Evolutionary conservation across 1,140 invertebrate species (phyloP).

Genomic region (Drosophila littoralis): DNA sequence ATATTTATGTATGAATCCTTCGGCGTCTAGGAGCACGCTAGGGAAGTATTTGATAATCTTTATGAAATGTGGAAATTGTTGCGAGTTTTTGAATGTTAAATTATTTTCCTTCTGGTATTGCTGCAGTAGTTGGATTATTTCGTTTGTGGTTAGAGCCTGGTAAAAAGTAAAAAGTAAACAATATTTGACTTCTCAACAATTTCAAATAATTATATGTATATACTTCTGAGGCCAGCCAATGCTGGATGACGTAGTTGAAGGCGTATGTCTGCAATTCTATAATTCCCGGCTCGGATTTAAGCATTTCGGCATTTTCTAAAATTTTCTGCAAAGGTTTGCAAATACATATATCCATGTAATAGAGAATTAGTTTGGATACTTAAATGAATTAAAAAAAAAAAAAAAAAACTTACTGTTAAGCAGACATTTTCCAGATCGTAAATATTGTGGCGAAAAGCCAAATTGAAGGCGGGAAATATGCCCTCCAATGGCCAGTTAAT

Average conservation of each 20-base stretch:
- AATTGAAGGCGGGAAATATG: slow-evolving; percentile 54
- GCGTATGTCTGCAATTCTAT: slow-evolving; percentile 52
- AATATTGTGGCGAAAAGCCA: slow-evolving; percentile 59
- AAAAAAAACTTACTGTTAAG: slow-evolving; percentile 29
- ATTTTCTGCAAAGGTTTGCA: slow-evolving; percentile 44
- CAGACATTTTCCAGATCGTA: slow-evolving; percentile 42
- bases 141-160: slow-evolving; percentile 4
- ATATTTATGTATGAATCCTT: slow-evolving; percentile 35
- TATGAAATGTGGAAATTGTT: slow-evolving; percentile 46
- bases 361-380: not conserved
- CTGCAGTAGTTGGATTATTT: slow-evolving; percentile 36
- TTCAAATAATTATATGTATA: not conserved
- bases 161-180: not conserved
- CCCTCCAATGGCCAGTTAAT: slow-evolving; percentile 38
- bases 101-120: slow-evolving; percentile 46
- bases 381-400: too few relatives aligned
- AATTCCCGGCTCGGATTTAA: slow-evolving; percentile 24
- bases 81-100: slow-evolving; percentile 43
- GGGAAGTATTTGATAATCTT: slow-evolving; percentile 57
- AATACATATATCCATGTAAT: not conserved
- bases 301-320: slow-evolving; percentile 2
- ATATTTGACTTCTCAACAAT: not conserved
- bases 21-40: slow-evolving; percentile 42
- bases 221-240: slow-evolving; percentile 33
- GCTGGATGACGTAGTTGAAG: slow-evolving; percentile 52